These are phyloP conservation scores for Drosophila flavopinicola DNA, from an alignment of 2,888 invertebrate genomes.

Conservation along the genomic window DNA sequence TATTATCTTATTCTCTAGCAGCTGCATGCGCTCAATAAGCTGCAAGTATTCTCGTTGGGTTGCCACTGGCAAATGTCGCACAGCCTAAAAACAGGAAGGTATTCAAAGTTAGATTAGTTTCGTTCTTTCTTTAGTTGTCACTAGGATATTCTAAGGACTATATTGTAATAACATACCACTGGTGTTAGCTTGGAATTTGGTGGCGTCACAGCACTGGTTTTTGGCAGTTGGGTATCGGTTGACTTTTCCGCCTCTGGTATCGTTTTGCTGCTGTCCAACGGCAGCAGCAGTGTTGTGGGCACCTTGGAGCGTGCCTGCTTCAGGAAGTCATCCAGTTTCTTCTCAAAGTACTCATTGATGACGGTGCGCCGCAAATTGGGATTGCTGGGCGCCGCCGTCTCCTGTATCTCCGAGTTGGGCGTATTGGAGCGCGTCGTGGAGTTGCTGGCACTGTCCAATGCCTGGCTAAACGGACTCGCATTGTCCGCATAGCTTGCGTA, in stretches of 20 bases:
- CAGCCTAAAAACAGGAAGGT: constrained; percentile 71
- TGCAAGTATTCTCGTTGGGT: constrained; percentile 83
- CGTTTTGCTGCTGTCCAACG: background rate
- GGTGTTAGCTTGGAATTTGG: constrained; percentile 61
- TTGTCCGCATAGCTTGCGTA: constrained; percentile 68
- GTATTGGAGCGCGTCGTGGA: constrained; percentile 75
- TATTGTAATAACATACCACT: constrained; percentile 67
- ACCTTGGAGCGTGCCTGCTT: constrained; percentile 80
- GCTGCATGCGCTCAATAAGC: constrained; percentile 82
- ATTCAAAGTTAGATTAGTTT: constrained; percentile 3
- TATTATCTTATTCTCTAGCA: constrained; percentile 78
- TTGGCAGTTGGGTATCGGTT: background rate
- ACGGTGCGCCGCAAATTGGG: constrained; percentile 62
- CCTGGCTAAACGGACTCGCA: constrained; percentile 79
- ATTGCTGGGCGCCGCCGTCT: constrained; percentile 26
- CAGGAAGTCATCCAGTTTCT: constrained; percentile 80
- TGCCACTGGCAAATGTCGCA: constrained; percentile 83
- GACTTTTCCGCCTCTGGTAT: constrained; percentile 10
- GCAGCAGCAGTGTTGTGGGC: constrained; percentile 4
- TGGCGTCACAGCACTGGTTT: background rate
- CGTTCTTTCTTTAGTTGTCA: no score
- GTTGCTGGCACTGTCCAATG: constrained; percentile 73
- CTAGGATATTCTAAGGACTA: no score
- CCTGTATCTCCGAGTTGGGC: constrained; percentile 55
- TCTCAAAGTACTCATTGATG: constrained; percentile 78